Evolutionary conservation across 2,113 vertebrate species (phyloP).

Genomic region (Okapia johnstoni): DNA sequence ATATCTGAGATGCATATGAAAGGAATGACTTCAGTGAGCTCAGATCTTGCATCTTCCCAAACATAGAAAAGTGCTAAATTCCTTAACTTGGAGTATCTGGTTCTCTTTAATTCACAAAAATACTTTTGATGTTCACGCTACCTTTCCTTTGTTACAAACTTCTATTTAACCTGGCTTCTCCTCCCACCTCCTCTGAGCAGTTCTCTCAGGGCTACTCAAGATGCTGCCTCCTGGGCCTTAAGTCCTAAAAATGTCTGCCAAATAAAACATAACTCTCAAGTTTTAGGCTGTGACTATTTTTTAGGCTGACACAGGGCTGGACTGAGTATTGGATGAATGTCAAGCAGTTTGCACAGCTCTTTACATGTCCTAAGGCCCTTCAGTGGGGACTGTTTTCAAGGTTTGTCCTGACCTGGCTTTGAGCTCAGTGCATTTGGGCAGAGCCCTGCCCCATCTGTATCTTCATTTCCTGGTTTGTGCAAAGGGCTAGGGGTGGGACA

Average conservation of each 20-base stretch:
- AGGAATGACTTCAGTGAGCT: background rate
- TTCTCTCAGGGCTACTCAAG: background rate
- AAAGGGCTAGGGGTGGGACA: background rate
- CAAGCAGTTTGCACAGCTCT: background rate
- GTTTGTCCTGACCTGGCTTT: background rate
- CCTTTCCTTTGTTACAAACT: background rate
- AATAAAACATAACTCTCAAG: background rate
- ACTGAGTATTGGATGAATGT: background rate
- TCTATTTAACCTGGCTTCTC: background rate
- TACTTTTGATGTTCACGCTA: background rate
- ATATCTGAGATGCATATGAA: background rate
- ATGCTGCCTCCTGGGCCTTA: background rate
- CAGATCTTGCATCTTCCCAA: background rate
- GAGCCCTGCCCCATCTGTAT: background rate
- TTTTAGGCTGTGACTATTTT: background rate
- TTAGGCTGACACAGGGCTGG: background rate
- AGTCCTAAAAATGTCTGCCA: background rate
- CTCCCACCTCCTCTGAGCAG: background rate
- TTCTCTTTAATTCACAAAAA: background rate
- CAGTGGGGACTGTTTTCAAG: background rate
- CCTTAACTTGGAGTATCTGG: background rate
- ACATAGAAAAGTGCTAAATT: background rate
- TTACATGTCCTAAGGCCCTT: fast-evolving
- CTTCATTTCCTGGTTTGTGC: background rate
- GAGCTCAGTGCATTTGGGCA: background rate